phyloP scores from a whole-genome alignment of 2,888 invertebrate genomes.

The Hydriomena furcata region DNA sequence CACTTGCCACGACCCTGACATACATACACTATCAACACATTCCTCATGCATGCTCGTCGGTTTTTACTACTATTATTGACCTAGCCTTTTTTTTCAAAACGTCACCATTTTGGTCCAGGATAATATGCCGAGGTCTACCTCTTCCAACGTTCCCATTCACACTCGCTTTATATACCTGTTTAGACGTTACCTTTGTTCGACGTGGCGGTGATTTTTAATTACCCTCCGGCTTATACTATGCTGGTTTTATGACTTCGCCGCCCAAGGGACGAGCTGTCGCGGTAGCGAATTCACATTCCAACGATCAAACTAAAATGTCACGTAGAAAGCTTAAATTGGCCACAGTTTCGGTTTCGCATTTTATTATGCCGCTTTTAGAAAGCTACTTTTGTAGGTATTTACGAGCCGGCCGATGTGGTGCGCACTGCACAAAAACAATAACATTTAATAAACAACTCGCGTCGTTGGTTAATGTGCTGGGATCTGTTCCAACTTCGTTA shows the following conservation, averaged over 20 bases:
- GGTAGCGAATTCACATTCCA: not conserved
- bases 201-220: not conserved
- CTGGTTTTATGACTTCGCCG: not conserved
- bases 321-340: slow-evolving; percentile 3
- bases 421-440: slow-evolving; percentile 15
- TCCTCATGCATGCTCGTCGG: too few relatives aligned
- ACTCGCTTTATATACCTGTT: too few relatives aligned
- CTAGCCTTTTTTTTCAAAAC: too few relatives aligned
- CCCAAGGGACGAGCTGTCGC: not conserved
- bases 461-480: slow-evolving; percentile 6
- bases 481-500: slow-evolving; percentile 16
- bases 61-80: too few relatives aligned
- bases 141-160: too few relatives aligned
- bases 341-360: slow-evolving; percentile 1
- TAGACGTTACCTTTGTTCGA: too few relatives aligned
- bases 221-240: not conserved
- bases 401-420: slow-evolving; percentile 2
- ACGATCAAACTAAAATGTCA: not conserved
- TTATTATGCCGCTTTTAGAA: slow-evolving; percentile 12
- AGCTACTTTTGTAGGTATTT: slow-evolving; percentile 5
- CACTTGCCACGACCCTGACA: too few relatives aligned
- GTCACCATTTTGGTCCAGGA: too few relatives aligned
- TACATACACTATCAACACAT: too few relatives aligned
- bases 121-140: too few relatives aligned
- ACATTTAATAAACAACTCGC: slow-evolving; percentile 10